Percentiles rank a stretch among this genome's conserved stretches.
Conservation (phyloP, 2,888 invertebrate species). For the Thumatha senex region DNA sequence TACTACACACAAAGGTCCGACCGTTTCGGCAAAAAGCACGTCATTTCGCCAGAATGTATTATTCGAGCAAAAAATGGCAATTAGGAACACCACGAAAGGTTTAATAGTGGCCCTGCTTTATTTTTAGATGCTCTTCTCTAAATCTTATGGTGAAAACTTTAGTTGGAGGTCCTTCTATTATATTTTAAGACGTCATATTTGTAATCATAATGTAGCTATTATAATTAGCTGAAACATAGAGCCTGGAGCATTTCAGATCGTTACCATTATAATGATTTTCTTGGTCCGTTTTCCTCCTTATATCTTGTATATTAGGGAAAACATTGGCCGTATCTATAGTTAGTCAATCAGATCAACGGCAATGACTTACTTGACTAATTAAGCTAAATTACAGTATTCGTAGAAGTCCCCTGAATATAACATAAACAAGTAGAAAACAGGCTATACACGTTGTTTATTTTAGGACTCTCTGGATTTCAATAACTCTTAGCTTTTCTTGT, state of each 20-base stretch:
- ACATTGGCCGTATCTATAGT: too few species aligned
- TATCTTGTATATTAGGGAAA: too few species aligned
- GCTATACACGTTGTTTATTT: too few species aligned
- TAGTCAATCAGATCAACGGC: too few species aligned
- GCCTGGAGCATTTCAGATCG: background rate
- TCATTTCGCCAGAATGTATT: conserved; percentile 46
- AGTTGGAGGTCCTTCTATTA: conserved; percentile 15
- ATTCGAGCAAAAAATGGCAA: conserved; percentile 51
- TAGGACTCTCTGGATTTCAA: too few species aligned
- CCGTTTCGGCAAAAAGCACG: conserved; percentile 47
- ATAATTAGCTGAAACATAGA: background rate
- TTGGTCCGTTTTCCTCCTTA: too few species aligned
- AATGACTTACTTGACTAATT: too few species aligned
- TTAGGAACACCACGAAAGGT: conserved; percentile 47
- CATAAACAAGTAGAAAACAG: too few species aligned
- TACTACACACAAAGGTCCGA: conserved; percentile 47
- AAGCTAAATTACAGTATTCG: too few species aligned
- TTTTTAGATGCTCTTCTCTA: conserved; percentile 27
- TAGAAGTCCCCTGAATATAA: too few species aligned
- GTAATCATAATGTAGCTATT: background rate
- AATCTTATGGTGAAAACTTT: conserved; percentile 34
- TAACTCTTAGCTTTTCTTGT: too few species aligned
- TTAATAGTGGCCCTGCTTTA: conserved; percentile 28
- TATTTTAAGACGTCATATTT: background rate
- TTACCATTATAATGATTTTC: too few species aligned